phyloP scores from a whole-genome alignment of 2,888 invertebrate genomes.

The Lathronympha strigana region DNA sequence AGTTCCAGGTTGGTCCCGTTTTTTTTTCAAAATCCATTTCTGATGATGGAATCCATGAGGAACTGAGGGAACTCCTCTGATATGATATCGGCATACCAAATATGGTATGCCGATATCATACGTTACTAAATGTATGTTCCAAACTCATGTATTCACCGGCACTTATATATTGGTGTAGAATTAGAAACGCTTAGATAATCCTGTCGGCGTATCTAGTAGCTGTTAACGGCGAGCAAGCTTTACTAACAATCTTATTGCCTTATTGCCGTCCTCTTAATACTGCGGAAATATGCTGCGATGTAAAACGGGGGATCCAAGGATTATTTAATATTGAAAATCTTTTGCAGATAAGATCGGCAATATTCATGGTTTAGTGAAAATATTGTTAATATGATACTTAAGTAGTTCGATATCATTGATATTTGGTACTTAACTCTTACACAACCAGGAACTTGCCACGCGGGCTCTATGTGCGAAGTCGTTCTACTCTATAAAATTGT shows the following conservation, averaged over 20 bases:
- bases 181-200: constrained; percentile 22
- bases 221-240: constrained; percentile 10
- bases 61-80: no score
- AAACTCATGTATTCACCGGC: background rate
- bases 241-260: constrained; percentile 20
- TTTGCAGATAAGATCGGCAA: background rate
- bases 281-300: constrained; percentile 24
- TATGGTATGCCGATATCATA: no score
- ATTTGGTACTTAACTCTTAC: no score
- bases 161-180: constrained; percentile 1
- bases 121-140: no score
- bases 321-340: constrained; percentile 24
- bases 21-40: no score
- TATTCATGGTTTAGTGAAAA: background rate
- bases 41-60: no score
- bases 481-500: no score
- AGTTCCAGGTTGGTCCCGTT: no score
- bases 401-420: no score
- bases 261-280: constrained; percentile 19
- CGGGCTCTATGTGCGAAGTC: no score
- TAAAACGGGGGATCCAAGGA: constrained; percentile 13
- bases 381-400: background rate
- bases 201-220: constrained; percentile 18
- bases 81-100: no score
- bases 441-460: no score